phyloP scores from a whole-genome alignment of 2,888 invertebrate species.

The Perizoma affinitatum region DNA sequence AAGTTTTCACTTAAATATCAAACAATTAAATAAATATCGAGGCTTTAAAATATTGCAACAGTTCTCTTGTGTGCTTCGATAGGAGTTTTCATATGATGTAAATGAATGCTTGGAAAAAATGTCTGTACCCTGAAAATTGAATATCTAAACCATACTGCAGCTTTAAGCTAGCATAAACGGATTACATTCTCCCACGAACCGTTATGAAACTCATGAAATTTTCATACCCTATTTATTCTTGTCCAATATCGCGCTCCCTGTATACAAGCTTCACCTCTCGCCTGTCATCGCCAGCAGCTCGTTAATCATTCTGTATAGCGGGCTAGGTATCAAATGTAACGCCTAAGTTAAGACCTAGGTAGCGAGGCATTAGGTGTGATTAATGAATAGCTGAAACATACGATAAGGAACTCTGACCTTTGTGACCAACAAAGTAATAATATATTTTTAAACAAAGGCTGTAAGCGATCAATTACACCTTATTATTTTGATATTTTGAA shows the following conservation, averaged over 20 bases:
- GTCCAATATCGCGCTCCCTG: slow-evolving; percentile 50
- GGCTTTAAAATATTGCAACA: too few species aligned
- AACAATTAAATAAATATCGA: too few species aligned
- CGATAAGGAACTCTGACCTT: slow-evolving; percentile 17
- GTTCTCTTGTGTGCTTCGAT: too few species aligned
- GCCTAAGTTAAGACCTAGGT: slow-evolving; percentile 50
- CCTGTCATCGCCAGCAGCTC: slow-evolving; percentile 72
- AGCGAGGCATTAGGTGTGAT: slow-evolving; percentile 36
- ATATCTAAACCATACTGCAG: slow-evolving; percentile 1
- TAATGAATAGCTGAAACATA: slow-evolving; percentile 26
- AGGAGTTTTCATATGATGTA: too few species aligned
- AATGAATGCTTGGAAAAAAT: too few species aligned
- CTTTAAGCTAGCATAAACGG: slow-evolving; percentile 3
- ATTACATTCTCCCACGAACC: slow-evolving; percentile 16
- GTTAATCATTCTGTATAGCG: slow-evolving; percentile 69
- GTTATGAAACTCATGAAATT: slow-evolving; percentile 34
- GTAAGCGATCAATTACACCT: too few species aligned
- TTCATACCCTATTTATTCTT: slow-evolving; percentile 38
- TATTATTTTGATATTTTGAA: too few species aligned
- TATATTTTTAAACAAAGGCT: background rate
- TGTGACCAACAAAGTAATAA: background rate
- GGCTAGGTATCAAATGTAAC: slow-evolving; percentile 61
- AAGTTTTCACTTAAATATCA: too few species aligned
- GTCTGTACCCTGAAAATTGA: background rate
- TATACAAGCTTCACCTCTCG: slow-evolving; percentile 63